Evolutionary conservation across 2,888 invertebrate genomes (phyloP).

Genomic region (Dynastes grantii): DNA sequence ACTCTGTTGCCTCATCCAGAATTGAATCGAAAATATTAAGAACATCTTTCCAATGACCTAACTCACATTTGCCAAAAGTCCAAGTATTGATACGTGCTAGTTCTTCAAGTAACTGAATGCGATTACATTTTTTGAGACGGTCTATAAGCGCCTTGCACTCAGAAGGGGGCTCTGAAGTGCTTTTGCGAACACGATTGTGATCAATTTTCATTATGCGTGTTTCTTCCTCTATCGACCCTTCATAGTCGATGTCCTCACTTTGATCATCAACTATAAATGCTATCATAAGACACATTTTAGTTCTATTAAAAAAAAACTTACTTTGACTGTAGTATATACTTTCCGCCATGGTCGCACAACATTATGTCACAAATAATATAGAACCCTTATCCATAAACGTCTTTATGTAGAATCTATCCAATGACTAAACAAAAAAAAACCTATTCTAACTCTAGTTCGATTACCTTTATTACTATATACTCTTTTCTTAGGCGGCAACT

Average conservation of each 20-base stretch:
- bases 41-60: slow-evolving; percentile 90
- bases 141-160: slow-evolving; percentile 86
- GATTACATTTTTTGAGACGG: slow-evolving; percentile 78
- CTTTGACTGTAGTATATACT: slow-evolving; percentile 59
- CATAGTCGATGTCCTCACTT: slow-evolving; percentile 58
- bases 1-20: slow-evolving; percentile 81
- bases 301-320: slow-evolving; percentile 50
- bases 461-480: neutral
- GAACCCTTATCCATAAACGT: slow-evolving; percentile 50
- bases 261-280: slow-evolving; percentile 52
- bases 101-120: slow-evolving; percentile 78
- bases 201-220: slow-evolving; percentile 83
- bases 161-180: slow-evolving; percentile 86
- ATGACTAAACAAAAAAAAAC: slow-evolving; percentile 21
- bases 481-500: no score
- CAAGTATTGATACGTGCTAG: slow-evolving; percentile 84
- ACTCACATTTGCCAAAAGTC: slow-evolving; percentile 90
- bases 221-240: slow-evolving; percentile 59
- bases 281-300: neutral
- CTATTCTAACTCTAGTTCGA: neutral
- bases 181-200: slow-evolving; percentile 84
- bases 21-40: slow-evolving; percentile 84
- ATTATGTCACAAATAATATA: slow-evolving; percentile 54
- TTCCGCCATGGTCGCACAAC: slow-evolving; percentile 60
- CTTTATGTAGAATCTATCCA: slow-evolving; percentile 4